phyloP scores from a whole-genome alignment of 2,797 vertebrate species.

The Parotocinclus haroldoi region DNA sequence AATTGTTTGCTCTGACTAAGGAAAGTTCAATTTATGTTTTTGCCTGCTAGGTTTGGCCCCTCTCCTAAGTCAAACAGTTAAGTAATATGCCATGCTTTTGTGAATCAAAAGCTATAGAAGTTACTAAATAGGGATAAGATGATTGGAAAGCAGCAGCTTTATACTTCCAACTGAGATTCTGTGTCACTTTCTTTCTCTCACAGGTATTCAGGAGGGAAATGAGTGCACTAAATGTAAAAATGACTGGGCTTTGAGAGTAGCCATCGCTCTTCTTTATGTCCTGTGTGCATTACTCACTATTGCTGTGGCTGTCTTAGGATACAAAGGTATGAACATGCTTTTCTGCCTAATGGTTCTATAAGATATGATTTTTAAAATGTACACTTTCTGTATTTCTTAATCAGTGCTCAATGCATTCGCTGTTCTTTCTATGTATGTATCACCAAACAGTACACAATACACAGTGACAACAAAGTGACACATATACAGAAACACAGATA shows the following conservation, averaged over 20 bases:
- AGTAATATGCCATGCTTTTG: slow-evolving; percentile 6
- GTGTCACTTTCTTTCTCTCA: slow-evolving; percentile 52
- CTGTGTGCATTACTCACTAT: slow-evolving; percentile 92
- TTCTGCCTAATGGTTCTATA: neutral
- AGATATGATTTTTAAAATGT: too few species aligned
- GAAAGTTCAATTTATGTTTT: slow-evolving; percentile 15
- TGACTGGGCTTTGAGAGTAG: slow-evolving; percentile 93
- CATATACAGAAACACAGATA: too few species aligned
- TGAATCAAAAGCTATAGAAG: neutral
- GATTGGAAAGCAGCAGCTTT: neutral
- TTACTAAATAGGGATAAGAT: neutral
- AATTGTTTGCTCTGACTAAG: neutral
- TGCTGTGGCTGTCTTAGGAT: slow-evolving; percentile 92
- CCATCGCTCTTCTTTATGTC: slow-evolving; percentile 89
- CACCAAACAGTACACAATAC: too few species aligned
- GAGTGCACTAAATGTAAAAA: slow-evolving; percentile 98
- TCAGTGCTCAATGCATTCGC: too few species aligned
- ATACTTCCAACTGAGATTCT: neutral
- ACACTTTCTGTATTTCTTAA: too few species aligned
- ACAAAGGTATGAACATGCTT: slow-evolving; percentile 80
- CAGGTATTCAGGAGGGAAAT: slow-evolving; percentile 96
- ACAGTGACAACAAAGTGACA: too few species aligned
- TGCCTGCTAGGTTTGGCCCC: neutral
- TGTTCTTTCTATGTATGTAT: too few species aligned
- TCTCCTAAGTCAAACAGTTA: slow-evolving; percentile 1